Evolutionary conservation across 2,888 invertebrate species (phyloP).

Genomic region (Heterodera filipjevi): DNA sequence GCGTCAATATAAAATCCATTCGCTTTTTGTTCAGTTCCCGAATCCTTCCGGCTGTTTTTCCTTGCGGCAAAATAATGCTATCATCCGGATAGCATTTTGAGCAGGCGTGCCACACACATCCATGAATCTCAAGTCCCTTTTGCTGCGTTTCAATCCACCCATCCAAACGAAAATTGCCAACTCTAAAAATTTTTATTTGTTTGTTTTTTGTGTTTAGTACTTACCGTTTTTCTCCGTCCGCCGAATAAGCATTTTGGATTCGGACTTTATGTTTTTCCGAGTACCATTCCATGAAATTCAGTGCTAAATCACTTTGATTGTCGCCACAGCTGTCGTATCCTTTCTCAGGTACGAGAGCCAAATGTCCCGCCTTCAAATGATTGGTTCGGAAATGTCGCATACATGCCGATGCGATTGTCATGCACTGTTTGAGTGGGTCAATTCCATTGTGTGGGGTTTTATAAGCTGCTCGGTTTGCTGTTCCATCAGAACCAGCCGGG

Average conservation of each 20-base stretch:
- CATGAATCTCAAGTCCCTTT: neutral
- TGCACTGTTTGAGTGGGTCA: neutral
- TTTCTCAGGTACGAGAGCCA: neutral
- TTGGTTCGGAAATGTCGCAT: neutral
- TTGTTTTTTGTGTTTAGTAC: neutral
- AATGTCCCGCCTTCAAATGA: neutral
- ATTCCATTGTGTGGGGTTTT: neutral
- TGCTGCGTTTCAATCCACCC: neutral
- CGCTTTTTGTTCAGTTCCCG: neutral
- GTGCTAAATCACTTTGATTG: neutral
- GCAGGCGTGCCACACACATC: neutral
- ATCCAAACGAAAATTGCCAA: neutral
- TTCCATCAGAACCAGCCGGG: neutral
- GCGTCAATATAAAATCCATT: neutral
- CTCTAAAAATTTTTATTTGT: neutral
- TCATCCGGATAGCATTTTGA: neutral
- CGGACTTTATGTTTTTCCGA: neutral
- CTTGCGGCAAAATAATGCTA: neutral
- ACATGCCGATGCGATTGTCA: neutral
- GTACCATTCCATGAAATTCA: neutral
- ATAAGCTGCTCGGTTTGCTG: neutral
- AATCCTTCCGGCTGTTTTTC: neutral
- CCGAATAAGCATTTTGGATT: constrained; percentile 1
- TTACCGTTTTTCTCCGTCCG: neutral
- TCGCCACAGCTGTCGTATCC: neutral